These are phyloP conservation scores for Neocrepidodera transversa DNA, from an alignment of 2,888 invertebrate genomes.

Conservation along the genomic window DNA sequence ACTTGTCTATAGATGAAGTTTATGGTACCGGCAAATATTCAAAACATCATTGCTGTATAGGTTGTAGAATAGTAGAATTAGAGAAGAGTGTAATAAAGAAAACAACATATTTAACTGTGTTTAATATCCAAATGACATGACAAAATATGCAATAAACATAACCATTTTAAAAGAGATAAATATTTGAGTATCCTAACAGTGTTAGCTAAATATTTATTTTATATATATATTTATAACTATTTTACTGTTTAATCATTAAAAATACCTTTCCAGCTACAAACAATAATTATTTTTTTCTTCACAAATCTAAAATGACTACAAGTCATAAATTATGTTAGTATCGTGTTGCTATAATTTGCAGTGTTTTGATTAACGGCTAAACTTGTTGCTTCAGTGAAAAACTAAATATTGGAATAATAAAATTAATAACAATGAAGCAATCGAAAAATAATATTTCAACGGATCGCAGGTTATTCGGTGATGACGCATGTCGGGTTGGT, in stretches of 20 bases:
- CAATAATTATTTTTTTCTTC: too few species aligned
- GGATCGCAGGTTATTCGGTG: constrained; percentile 54
- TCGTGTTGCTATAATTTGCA: not conserved
- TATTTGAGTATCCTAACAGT: too few species aligned
- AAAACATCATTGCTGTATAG: not conserved
- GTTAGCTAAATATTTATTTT: too few species aligned
- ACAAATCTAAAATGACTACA: too few species aligned
- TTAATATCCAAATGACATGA: not conserved
- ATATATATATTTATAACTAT: too few species aligned
- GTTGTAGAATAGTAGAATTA: not conserved
- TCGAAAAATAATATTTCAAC: constrained; percentile 47
- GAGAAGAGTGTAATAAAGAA: not conserved
- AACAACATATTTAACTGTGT: constrained; percentile 1
- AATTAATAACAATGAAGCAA: constrained; percentile 42
- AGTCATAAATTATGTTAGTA: too few species aligned
- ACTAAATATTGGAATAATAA: constrained; percentile 45
- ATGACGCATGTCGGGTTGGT: constrained; percentile 55
- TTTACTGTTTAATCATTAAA: too few species aligned
- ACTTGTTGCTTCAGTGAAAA: constrained; percentile 47
- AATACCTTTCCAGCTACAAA: too few species aligned
- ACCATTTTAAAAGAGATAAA: not conserved
- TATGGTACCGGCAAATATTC: not conserved
- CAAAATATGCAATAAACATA: not conserved
- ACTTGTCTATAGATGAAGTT: constrained; percentile 9
- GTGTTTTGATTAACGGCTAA: constrained; percentile 37